Evolutionary conservation across 2,797 vertebrate species (phyloP), one percentile per base, ranked within the genome.

Genomic region (Salarias fasciatus): DNA sequence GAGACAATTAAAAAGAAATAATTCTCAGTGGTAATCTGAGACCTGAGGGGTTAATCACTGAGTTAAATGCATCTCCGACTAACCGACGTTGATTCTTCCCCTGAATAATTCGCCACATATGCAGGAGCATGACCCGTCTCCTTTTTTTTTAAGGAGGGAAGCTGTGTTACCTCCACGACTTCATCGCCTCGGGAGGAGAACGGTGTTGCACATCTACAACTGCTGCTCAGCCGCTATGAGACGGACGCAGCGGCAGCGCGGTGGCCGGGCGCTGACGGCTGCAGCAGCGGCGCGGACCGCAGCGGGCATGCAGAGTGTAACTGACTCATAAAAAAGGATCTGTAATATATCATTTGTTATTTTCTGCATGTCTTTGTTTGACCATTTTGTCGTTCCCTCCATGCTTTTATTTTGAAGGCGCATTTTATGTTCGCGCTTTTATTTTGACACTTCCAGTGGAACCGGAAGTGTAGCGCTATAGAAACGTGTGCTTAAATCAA

Each of bases 91-190:
- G 48, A 71, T 18, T 52, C 50, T 18, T 63, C 54, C 54, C 53
- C 53, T 60, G 70, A 69, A 52, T 30, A 60, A 67, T 61, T 61
- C 51, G 51, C 57, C 65, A 58, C 50, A 51, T 82, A 56, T 63
- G 40, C 38, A 67, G 65, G 18, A 66, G 61, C 31, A 38, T 51
- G 58, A 74, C 56, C 48, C 28, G 24, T 58, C 24, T 77, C 50
- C 75, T 70, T 58, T 69, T 52, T 75, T 70, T 58, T 69, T 52
- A 35, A 43, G 46, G 48, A 78, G 48, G 1, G 7, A 66, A 54
- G 18, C 63, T 78, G 79, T 80, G 51, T 79, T 78, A 79, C 80
- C 65, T 47, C 74, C 28, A n/a, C 77, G 73, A 48, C 79, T 65
- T 60, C 12, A 0, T 11, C 10, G 63, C 72, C 76, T 70, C 50